Evolutionary conservation across 2,797 vertebrate genomes (phyloP).

Genomic region (Serranus cabrilla): DNA sequence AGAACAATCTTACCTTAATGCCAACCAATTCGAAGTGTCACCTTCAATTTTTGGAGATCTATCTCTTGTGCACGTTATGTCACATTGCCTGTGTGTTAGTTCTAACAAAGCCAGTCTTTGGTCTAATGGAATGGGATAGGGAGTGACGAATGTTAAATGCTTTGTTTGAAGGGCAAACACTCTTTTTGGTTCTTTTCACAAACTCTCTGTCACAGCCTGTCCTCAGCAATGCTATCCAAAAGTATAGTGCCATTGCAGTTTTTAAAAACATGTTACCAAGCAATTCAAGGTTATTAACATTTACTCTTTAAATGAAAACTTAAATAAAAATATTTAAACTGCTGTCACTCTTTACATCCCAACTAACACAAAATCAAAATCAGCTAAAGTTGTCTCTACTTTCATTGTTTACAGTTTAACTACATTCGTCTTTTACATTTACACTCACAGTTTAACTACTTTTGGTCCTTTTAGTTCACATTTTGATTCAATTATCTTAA

Average conservation of each 20-base stretch:
- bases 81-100: slow-evolving; percentile 69
- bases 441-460: background rate
- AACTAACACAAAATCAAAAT: background rate
- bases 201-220: slow-evolving; percentile 3
- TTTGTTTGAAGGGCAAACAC: slow-evolving; percentile 68
- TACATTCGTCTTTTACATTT: background rate
- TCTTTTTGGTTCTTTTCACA: slow-evolving; percentile 23
- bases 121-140: slow-evolving; percentile 45
- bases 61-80: slow-evolving; percentile 69
- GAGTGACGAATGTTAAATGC: slow-evolving; percentile 59
- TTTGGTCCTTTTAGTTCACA: too few relatives aligned
- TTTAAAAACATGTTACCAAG: slow-evolving; percentile 16
- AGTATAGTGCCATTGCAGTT: background rate
- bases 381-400: background rate
- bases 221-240: slow-evolving; percentile 4
- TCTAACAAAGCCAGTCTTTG: slow-evolving; percentile 57
- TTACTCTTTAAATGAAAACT: background rate
- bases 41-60: slow-evolving; percentile 79
- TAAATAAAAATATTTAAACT: background rate
- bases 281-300: background rate
- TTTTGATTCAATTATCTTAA: too few relatives aligned
- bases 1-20: slow-evolving; percentile 78
- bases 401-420: background rate
- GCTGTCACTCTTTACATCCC: background rate
- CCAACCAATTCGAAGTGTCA: slow-evolving; percentile 79